Base-by-base conservation (phyloP, 2,797 vertebrate genomes). In the Anolis apletophallus region DNA sequence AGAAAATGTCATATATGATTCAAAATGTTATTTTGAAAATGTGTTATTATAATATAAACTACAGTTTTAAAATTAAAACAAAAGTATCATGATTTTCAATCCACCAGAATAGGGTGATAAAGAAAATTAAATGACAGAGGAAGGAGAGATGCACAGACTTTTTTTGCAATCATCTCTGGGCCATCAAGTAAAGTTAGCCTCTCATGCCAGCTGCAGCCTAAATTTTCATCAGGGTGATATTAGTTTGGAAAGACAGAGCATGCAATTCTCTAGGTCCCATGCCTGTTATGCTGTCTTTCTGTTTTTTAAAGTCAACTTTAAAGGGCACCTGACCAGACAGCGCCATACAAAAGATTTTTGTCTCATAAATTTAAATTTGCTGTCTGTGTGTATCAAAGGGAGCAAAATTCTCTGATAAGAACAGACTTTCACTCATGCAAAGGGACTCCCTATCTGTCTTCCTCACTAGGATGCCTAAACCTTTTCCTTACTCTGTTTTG, bases 121-220 rank as follows among this genome's bases (percentile, higher is more conserved):
- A 88, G 29, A 46, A 34, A 52, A 80, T 81, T 84, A 80, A 78
- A 73, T 75, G 67, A 84, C 32, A 81, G 32, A 26, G 55, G 21
- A 34, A 81, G 40, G 40, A 21, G 69, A 57, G 61, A 75, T 40
- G 50, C 54, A 36, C 29, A 82, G 52, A 19, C n/a, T 68, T 59
- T 32, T 29, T 50, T 40, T 46, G n/a, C 40, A 68, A 73, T 69
- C 36, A 40, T 64, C 52, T 73, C 54, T 64, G 72, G 29, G 54
- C 11, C 32, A n/a, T 36, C 26, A 57, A 79, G 26, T n/a, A 36
- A 23, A 75, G 68, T 79, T 54, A 84, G 40, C 46, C 32, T 55
- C 50, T 46, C 52, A 23, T 83, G 55, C 64, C 64, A 83, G 75
- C 23, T 59, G n/a, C 54, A 78, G 64, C 55, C n/a, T 59, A 50